Conservation (phyloP, 2,113 vertebrate species). For the Podarcis cretensis region DNA sequence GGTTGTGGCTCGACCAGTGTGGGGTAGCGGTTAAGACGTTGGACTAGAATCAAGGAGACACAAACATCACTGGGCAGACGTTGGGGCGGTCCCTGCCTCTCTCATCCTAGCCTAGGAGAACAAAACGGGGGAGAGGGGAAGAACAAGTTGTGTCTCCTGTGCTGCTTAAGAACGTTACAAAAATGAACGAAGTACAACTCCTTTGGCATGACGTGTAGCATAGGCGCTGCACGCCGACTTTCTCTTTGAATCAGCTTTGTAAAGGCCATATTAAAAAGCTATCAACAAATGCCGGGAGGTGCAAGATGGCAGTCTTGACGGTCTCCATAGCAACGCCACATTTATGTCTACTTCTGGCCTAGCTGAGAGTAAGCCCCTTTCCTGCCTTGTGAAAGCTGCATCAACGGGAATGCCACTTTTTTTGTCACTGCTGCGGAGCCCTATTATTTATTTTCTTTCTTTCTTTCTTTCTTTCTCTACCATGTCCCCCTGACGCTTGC, state of each 20-base stretch:
- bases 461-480: neutral
- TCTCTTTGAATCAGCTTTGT: neutral
- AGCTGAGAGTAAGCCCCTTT: constrained; percentile 4
- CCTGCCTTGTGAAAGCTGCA: neutral
- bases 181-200: neutral
- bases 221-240: neutral
- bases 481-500: neutral
- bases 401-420: neutral
- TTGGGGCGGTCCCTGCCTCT: neutral
- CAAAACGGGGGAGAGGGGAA: neutral
- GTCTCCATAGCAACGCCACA: constrained; percentile 28
- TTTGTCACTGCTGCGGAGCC: neutral
- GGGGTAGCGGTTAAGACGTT: neutral
- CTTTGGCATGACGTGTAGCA: neutral
- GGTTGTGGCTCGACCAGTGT: neutral
- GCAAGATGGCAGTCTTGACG: constrained; percentile 17
- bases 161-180: neutral
- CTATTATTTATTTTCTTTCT: neutral
- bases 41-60: neutral
- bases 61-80: neutral
- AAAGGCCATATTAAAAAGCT: constrained; percentile 1
- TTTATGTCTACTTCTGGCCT: constrained; percentile 8
- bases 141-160: too few species aligned
- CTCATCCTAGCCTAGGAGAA: neutral
- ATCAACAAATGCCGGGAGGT: constrained; percentile 13